Conservation (phyloP, 1,140 invertebrate species). For the Drosophila dunni region DNA sequence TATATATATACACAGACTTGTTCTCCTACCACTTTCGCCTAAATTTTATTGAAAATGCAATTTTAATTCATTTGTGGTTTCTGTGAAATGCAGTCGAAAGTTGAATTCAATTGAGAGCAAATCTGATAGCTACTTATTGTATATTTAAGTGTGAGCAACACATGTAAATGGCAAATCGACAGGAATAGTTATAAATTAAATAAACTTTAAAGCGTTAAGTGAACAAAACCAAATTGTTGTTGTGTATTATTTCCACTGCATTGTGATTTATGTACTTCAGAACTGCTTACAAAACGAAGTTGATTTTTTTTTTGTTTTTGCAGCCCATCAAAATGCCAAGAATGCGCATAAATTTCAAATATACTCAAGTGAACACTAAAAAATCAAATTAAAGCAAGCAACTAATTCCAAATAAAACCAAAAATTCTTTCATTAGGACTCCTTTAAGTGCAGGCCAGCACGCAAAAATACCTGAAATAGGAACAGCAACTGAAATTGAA, state of each 20-base stretch:
- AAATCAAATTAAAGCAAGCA: constrained; percentile 74
- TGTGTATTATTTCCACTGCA: background rate
- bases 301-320: constrained; percentile 23
- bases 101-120: background rate
- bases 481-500: constrained; percentile 8
- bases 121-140: constrained; percentile 24
- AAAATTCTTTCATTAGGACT: constrained; percentile 67
- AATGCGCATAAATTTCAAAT: constrained; percentile 67
- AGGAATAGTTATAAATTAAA: constrained; percentile 79
- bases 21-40: background rate
- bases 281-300: constrained; percentile 38
- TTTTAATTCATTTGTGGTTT: background rate
- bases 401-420: constrained; percentile 70
- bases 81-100: background rate
- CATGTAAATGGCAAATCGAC: constrained; percentile 72
- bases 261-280: background rate
- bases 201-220: constrained; percentile 65
- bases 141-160: constrained; percentile 54
- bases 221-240: background rate
- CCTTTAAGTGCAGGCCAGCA: constrained; percentile 70
- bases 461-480: constrained; percentile 60
- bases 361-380: constrained; percentile 58
- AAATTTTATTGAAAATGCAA: constrained; percentile 1
- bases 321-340: constrained; percentile 39
- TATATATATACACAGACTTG: constrained; percentile 15